phyloP scores from a whole-genome alignment of 2,888 invertebrate genomes.

The Drosophila dives region DNA sequence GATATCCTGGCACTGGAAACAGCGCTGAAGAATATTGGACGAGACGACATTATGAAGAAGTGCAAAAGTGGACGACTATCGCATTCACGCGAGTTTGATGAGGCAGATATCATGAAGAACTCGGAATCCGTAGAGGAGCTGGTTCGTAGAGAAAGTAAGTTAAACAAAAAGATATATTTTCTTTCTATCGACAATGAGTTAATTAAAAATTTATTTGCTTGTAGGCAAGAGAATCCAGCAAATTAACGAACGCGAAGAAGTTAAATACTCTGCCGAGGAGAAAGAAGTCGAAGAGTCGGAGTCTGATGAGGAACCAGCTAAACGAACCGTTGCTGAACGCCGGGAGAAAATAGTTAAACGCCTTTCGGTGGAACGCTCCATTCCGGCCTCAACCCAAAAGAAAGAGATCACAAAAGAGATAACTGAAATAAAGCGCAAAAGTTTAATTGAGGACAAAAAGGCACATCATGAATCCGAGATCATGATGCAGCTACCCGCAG shows the following conservation, averaged over 20 bases:
- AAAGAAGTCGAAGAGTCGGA: constrained; percentile 89
- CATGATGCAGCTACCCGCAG: constrained; percentile 84
- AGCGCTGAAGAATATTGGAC: constrained; percentile 93
- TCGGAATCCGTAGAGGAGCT: constrained; percentile 86
- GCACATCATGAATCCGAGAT: constrained; percentile 85
- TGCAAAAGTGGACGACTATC: constrained; percentile 87
- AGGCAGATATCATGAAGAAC: constrained; percentile 89
- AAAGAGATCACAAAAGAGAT: constrained; percentile 91
- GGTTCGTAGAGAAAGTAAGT: constrained; percentile 84
- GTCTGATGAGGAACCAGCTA: constrained; percentile 88
- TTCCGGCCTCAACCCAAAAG: constrained; percentile 90
- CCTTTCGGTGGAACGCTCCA: constrained; percentile 88
- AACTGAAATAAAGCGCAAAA: constrained; percentile 89
- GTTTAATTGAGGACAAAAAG: constrained; percentile 85
- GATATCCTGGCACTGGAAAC: constrained; percentile 89
- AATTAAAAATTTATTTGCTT: constrained; percentile 9
- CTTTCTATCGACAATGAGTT: background rate
- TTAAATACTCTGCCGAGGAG: constrained; percentile 92
- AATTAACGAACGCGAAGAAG: constrained; percentile 87
- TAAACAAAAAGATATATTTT: background rate
- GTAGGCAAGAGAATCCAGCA: constrained; percentile 84
- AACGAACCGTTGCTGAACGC: constrained; percentile 91
- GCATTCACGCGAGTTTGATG: constrained; percentile 85
- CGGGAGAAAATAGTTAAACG: constrained; percentile 91
- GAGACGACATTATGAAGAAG: constrained; percentile 95